Evolutionary conservation across 1,140 invertebrate genomes (phyloP), one percentile per base, ranked within the genome.

Genomic region (Temnothorax curvispinosus): DNA sequence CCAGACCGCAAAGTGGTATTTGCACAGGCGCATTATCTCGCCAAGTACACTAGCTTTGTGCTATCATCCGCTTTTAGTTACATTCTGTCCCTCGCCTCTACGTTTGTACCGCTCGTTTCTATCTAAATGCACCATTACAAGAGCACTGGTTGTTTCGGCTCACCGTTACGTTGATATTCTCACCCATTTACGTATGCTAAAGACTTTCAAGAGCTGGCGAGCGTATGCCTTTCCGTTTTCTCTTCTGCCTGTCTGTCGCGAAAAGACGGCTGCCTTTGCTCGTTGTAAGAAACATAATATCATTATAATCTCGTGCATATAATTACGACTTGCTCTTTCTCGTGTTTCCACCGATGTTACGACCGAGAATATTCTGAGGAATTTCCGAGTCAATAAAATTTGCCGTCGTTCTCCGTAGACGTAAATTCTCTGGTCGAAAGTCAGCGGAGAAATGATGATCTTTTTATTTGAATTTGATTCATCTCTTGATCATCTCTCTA

Each of bases 101-200:
- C 38, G 18, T n/a, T 32, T 13, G 21, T 41, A 72, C 4, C 27
- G 27, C 27, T 82, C 56, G 32, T 84, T 84, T 60, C 80, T 74
- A 60, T 11, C 35, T 88, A 88, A 89, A 89, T 54, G 67, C 56
- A 74, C 69, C 74, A 67, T 89, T 89, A 89, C 58, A 75, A 38
- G 80, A 88, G 60, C 56, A 77, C 13, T 21, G 50, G 69, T 69
- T 80, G 78, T 89, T 88, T 75, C 52, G 77, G 8, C 47, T 78
- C 58, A 35, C 65, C n/a, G 44, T 87, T 64, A 64, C 56, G 47
- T 56, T 15, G 8, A 35, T 52, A 35, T 41, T 64, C 47, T 32
- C 47, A 38, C 56, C n/a, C 56, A 4, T 21, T 0, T 64, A 38
- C 47, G 15, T 58, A 86, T 60, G 76, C 27, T 64, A 54, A 65